Conservation (phyloP, 2,888 invertebrate genomes). For the Phymatocera aterrima region DNA sequence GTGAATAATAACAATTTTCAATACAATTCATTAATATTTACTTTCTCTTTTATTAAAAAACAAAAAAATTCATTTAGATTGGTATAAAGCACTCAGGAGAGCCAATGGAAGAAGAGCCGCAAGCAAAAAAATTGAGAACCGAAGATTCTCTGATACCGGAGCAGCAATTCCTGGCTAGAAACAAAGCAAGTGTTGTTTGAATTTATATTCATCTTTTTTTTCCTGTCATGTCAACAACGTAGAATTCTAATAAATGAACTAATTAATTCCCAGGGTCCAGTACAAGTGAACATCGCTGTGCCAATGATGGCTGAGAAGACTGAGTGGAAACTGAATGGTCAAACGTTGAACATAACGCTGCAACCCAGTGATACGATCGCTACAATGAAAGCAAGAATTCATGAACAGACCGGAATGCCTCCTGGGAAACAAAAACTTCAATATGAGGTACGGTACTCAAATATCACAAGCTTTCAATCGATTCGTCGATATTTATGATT, state of each 20-base stretch:
- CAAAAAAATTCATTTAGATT: slow-evolving; percentile 72
- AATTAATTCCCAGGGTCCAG: slow-evolving; percentile 79
- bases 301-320: slow-evolving; percentile 92
- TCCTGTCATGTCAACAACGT: too few species aligned
- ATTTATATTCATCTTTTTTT: not conserved
- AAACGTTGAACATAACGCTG: slow-evolving; percentile 86
- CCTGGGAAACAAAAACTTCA: slow-evolving; percentile 98
- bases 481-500: not conserved
- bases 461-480: slow-evolving; percentile 58
- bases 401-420: slow-evolving; percentile 93
- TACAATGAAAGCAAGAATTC: slow-evolving; percentile 91
- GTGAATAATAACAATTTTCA: too few species aligned
- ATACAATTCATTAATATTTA: not conserved
- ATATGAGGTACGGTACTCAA: slow-evolving; percentile 94
- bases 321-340: slow-evolving; percentile 97
- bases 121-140: slow-evolving; percentile 90
- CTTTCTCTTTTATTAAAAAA: slow-evolving; percentile 70
- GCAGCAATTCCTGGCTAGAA: slow-evolving; percentile 84
- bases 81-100: slow-evolving; percentile 76
- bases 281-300: slow-evolving; percentile 87
- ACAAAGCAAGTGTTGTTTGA: slow-evolving; percentile 76
- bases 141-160: slow-evolving; percentile 97
- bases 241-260: not conserved
- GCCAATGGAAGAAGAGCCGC: slow-evolving; percentile 87
- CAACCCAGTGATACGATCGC: slow-evolving; percentile 88